Evolutionary conservation across 1,140 invertebrate species (phyloP).

Genomic region (Euschistus heros): DNA sequence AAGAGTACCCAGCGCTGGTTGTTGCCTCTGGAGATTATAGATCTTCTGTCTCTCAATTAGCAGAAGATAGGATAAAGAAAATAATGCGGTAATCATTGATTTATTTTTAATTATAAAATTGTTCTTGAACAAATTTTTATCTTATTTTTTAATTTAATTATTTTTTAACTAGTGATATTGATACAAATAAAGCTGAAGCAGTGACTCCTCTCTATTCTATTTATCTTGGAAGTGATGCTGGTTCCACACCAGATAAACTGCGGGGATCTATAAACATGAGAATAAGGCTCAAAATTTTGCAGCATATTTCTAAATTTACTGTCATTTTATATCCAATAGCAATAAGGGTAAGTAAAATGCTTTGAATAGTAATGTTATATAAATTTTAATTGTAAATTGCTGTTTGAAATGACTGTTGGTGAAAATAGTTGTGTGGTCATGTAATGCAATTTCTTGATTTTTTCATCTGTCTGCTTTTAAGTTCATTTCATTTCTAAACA

Average conservation of each 20-base stretch:
- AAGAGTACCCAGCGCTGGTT: slow-evolving; percentile 65
- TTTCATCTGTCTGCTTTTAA: too few relatives aligned
- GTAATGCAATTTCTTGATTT: too few relatives aligned
- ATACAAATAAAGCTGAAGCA: slow-evolving; percentile 59
- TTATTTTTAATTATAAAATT: background rate
- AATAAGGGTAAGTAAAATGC: slow-evolving; percentile 50
- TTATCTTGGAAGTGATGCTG: slow-evolving; percentile 58
- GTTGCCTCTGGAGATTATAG: slow-evolving; percentile 78
- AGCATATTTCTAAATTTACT: slow-evolving; percentile 67
- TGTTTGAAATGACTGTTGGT: too few relatives aligned
- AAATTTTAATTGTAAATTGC: too few relatives aligned
- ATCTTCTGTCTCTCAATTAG: slow-evolving; percentile 65
- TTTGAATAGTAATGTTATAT: too few relatives aligned
- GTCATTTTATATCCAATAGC: slow-evolving; percentile 66
- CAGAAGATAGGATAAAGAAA: slow-evolving; percentile 42
- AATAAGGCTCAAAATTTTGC: slow-evolving; percentile 72
- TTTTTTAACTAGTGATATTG: slow-evolving; percentile 46
- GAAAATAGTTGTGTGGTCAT: too few relatives aligned
- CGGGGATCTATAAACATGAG: slow-evolving; percentile 64
- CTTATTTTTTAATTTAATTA: background rate
- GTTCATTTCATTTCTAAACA: too few relatives aligned
- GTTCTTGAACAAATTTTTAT: background rate
- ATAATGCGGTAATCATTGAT: slow-evolving; percentile 11
- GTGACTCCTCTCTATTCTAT: slow-evolving; percentile 62
- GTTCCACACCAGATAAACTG: slow-evolving; percentile 45